Evolutionary conservation across 2,113 vertebrate genomes (phyloP).

Genomic region (Nettapus auritus): DNA sequence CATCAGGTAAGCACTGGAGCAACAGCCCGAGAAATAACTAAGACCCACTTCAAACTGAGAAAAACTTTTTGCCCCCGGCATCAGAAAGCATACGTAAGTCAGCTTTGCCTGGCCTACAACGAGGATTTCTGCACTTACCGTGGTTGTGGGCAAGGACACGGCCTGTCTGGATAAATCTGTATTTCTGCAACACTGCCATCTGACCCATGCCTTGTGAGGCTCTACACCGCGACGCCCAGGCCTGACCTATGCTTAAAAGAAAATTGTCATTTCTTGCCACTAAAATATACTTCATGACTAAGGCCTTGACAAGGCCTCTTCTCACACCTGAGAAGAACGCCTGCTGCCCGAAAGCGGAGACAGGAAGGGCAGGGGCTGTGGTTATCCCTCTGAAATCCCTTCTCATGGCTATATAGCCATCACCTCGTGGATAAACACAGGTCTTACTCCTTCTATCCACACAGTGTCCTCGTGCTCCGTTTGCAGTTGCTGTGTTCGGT

Average conservation of each 20-base stretch:
- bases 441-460: too few relatives aligned
- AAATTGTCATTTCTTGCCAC: background rate
- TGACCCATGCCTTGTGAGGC: fast-evolving
- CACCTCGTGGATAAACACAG: fast-evolving
- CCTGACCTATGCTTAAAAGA: too few relatives aligned
- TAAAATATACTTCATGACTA: fast-evolving
- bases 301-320: too few relatives aligned
- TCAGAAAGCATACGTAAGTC: fast-evolving
- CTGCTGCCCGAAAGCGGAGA: background rate
- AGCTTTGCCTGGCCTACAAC: background rate
- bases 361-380: background rate
- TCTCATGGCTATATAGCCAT: background rate
- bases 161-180: fast-evolving
- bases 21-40: background rate
- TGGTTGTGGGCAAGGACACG: fast-evolving
- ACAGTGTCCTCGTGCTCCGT: background rate
- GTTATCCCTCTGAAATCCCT: fast-evolving
- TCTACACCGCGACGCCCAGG: background rate
- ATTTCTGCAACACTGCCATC: background rate
- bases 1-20: background rate
- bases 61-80: too few relatives aligned
- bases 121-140: fast-evolving
- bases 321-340: background rate
- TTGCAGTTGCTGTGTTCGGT: fast-evolving
- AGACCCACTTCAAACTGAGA: background rate